phyloP scores from a whole-genome alignment of 2,888 invertebrate species.

The Hedya salicella region DNA sequence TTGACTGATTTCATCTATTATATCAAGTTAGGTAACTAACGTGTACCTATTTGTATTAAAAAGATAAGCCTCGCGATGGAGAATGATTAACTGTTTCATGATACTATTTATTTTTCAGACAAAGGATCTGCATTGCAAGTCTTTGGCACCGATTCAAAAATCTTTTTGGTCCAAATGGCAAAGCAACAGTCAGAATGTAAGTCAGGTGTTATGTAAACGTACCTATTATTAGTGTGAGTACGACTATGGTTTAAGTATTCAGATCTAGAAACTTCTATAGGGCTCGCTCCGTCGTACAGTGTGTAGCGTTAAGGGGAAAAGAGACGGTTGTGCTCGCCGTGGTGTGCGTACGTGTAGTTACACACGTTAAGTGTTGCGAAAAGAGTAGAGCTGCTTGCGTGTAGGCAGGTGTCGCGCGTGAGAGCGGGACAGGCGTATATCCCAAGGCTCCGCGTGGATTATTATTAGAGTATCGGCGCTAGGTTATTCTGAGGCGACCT shows the following conservation, averaged over 20 bases:
- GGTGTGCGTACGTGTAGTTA: slow-evolving; percentile 61
- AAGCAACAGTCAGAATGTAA: slow-evolving; percentile 49
- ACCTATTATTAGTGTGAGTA: slow-evolving; percentile 46
- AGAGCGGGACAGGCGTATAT: slow-evolving; percentile 74
- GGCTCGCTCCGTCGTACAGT: slow-evolving; percentile 55
- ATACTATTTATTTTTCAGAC: slow-evolving; percentile 16
- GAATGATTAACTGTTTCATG: neutral
- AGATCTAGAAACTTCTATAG: slow-evolving; percentile 62
- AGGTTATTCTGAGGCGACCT: slow-evolving; percentile 85
- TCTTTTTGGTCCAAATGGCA: slow-evolving; percentile 47
- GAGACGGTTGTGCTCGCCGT: slow-evolving; percentile 65
- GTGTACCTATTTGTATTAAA: neutral
- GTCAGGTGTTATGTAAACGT: slow-evolving; percentile 61
- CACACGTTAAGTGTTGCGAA: slow-evolving; percentile 67
- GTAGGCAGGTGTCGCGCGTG: slow-evolving; percentile 63
- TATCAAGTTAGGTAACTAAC: neutral
- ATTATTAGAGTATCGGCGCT: slow-evolving; percentile 85
- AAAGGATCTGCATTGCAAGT: slow-evolving; percentile 41
- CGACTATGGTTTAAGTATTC: slow-evolving; percentile 49
- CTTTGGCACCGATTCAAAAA: slow-evolving; percentile 48
- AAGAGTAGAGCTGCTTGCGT: slow-evolving; percentile 66
- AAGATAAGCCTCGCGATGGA: neutral
- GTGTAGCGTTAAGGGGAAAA: slow-evolving; percentile 62
- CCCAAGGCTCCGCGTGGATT: slow-evolving; percentile 76
- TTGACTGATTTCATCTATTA: neutral